phyloP scores from a whole-genome alignment of 2,888 invertebrate genomes.

The Cephus pulcher region DNA sequence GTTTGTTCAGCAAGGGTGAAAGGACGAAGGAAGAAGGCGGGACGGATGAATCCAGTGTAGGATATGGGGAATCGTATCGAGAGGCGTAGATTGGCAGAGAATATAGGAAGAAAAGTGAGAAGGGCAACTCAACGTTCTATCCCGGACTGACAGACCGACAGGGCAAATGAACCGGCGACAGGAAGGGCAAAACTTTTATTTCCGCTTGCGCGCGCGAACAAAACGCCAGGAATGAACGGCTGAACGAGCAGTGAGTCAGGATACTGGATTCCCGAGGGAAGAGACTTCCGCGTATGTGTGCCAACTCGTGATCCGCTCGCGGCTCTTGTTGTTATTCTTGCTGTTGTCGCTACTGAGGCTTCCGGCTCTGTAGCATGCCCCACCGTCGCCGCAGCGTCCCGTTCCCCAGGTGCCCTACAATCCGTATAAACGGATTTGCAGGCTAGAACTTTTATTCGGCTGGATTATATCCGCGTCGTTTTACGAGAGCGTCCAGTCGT shows the following conservation, averaged over 20 bases:
- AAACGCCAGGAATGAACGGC: neutral
- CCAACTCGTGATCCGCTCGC: neutral
- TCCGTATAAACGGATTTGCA: neutral
- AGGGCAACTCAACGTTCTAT: neutral
- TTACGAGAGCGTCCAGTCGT: neutral
- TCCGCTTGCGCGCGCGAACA: neutral
- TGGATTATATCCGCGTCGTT: neutral
- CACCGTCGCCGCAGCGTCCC: neutral
- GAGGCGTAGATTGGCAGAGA: neutral
- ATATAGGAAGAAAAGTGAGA: neutral
- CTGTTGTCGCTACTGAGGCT: neutral
- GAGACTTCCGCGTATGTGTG: neutral
- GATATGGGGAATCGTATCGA: neutral
- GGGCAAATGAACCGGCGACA: slow-evolving; percentile 1
- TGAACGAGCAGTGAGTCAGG: neutral
- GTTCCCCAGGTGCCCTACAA: neutral
- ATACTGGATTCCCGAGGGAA: neutral
- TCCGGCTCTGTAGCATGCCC: neutral
- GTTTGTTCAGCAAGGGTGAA: neutral
- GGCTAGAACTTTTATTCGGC: neutral
- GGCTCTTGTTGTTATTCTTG: neutral
- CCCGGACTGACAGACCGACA: neutral
- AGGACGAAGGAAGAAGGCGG: neutral
- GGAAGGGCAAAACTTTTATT: slow-evolving; percentile 5
- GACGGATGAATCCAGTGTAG: neutral